These are phyloP conservation scores for Apotomis betuletana DNA, from an alignment of 2,888 invertebrate species.

Conservation along the genomic window DNA sequence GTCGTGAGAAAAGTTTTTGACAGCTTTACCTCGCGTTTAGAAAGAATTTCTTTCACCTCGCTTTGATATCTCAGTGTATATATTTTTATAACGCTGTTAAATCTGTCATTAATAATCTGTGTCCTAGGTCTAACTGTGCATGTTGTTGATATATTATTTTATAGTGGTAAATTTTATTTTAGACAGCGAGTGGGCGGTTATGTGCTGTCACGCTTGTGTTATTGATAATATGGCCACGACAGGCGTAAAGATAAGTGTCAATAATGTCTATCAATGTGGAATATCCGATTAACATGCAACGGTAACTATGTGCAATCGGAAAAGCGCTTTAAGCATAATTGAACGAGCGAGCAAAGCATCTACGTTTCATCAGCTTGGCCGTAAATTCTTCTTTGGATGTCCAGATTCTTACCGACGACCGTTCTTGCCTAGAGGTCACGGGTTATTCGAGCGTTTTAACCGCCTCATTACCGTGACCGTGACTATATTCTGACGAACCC, in stretches of 20 bases:
- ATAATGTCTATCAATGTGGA: constrained; percentile 16
- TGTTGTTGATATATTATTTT: neutral
- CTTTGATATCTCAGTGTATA: neutral
- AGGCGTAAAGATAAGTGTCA: constrained; percentile 21
- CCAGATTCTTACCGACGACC: too few species aligned
- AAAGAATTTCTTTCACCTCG: constrained; percentile 6
- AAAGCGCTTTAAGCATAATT: neutral
- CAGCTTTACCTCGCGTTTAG: constrained; percentile 19
- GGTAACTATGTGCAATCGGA: neutral
- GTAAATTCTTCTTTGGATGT: too few species aligned
- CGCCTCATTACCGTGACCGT: too few species aligned
- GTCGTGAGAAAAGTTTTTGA: constrained; percentile 37
- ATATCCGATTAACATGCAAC: constrained; percentile 14
- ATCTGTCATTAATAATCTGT: neutral
- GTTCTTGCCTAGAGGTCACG: too few species aligned
- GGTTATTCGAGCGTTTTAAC: too few species aligned
- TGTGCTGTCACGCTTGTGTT: constrained; percentile 11
- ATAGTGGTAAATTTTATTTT: constrained; percentile 8
- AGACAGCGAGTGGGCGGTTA: constrained; percentile 23
- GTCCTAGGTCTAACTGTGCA: neutral
- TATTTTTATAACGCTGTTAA: neutral
- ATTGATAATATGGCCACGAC: constrained; percentile 17
- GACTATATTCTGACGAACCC: too few species aligned
- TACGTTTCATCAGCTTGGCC: too few species aligned
- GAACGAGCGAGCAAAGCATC: too few species aligned